Percentiles rank a stretch among this genome's conserved stretches.
Conservation (phyloP, 2,797 vertebrate species). For the Arrhamphus sclerolepis region DNA sequence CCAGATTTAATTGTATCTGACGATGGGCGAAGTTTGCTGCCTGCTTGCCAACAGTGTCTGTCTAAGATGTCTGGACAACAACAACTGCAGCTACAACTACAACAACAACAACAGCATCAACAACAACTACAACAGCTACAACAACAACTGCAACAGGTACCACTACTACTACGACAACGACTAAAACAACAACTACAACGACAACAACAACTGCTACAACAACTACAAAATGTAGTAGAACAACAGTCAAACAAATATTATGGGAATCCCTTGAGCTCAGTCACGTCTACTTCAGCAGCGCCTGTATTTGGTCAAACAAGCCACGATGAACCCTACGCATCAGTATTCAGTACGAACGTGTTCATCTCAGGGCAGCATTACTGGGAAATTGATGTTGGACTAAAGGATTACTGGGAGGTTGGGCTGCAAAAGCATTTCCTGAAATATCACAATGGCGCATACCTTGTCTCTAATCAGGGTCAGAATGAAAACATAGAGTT, state of each 20-base stretch:
- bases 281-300: no score
- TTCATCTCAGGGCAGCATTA: slow-evolving; percentile 4
- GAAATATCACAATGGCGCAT: not conserved
- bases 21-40: not conserved
- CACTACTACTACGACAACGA: no score
- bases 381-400: not conserved
- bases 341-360: not conserved
- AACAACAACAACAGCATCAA: not conserved
- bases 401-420: not conserved
- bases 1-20: not conserved
- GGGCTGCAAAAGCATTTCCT: not conserved
- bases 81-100: no score
- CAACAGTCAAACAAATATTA: no score
- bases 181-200: not conserved
- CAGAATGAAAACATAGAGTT: not conserved
- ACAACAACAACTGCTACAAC: fast-evolving
- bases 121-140: no score
- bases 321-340: no score
- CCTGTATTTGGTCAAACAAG: no score
- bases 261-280: no score
- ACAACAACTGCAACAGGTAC: no score
- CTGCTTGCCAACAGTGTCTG: not conserved
- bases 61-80: not conserved
- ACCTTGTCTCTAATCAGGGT: fast-evolving
- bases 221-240: no score